Conservation (phyloP, 2,888 invertebrate genomes). For the Noctua janthina region DNA sequence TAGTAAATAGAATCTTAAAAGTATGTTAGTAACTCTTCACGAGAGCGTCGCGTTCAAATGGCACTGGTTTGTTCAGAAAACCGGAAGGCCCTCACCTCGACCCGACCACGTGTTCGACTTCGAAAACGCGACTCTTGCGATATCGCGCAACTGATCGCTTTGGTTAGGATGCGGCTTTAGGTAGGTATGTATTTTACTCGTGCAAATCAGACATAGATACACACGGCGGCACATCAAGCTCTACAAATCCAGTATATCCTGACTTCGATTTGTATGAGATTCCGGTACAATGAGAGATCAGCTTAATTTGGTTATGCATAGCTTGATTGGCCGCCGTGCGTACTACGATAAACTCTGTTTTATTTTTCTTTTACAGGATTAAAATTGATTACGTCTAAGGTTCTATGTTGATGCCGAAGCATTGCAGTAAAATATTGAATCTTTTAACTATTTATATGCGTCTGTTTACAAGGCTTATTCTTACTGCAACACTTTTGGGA, state of each 20-base stretch:
- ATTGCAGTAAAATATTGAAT: neutral
- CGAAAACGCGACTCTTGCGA: neutral
- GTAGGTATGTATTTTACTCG: neutral
- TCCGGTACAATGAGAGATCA: too few relatives aligned
- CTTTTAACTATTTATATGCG: slow-evolving; percentile 29
- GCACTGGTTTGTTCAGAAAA: neutral
- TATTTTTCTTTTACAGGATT: neutral
- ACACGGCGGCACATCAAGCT: too few relatives aligned
- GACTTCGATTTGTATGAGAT: too few relatives aligned
- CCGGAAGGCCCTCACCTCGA: neutral
- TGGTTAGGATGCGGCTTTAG: neutral
- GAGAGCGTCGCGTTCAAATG: neutral
- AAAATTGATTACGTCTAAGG: neutral
- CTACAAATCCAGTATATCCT: too few relatives aligned
- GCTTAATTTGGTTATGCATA: too few relatives aligned
- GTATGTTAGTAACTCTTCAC: too few relatives aligned
- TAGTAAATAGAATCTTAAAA: too few relatives aligned
- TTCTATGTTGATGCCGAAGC: neutral
- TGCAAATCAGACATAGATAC: neutral
- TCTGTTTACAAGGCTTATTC: neutral
- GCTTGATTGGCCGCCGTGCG: too few relatives aligned
- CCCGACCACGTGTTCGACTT: neutral
- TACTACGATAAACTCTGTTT: too few relatives aligned
- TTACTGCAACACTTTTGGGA: slow-evolving; percentile 14
- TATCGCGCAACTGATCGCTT: neutral